phyloP scores from a whole-genome alignment of 2,113 vertebrate species.

The Tachycineta bicolor region DNA sequence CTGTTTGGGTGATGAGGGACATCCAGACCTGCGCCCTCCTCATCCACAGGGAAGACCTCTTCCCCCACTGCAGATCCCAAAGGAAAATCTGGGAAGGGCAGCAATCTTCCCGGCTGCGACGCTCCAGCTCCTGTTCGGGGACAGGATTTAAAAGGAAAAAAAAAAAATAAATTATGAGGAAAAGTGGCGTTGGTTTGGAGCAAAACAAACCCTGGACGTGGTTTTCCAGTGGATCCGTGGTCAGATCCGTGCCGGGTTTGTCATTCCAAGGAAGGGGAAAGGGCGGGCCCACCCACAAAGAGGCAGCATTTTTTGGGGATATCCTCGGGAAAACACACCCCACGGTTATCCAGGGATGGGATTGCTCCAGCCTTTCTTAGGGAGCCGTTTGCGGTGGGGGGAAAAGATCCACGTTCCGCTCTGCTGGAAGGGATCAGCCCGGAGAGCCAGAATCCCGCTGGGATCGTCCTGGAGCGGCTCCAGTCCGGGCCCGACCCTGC shows the following conservation, averaged over 20 bases:
- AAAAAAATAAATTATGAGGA: neutral
- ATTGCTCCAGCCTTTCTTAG: neutral
- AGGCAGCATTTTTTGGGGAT: neutral
- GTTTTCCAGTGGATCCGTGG: neutral
- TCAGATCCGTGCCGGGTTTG: neutral
- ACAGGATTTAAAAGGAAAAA: neutral
- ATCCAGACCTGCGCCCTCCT: neutral
- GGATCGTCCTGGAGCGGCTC: neutral
- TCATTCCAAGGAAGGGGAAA: neutral
- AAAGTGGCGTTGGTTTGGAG: neutral
- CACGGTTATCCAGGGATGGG: neutral
- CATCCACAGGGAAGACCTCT: neutral
- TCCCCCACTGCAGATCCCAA: neutral
- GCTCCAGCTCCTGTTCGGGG: neutral
- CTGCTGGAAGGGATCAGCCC: neutral
- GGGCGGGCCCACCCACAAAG: accelerated
- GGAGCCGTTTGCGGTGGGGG: neutral
- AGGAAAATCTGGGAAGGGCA: neutral
- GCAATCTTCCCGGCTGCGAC: neutral
- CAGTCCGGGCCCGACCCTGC: accelerated
- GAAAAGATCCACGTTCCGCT: neutral
- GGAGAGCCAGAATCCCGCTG: neutral
- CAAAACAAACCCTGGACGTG: neutral
- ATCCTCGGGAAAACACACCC: neutral
- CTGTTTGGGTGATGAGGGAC: neutral